phyloP scores from a whole-genome alignment of 1,140 invertebrate genomes.

The Aplysia californica region DNA sequence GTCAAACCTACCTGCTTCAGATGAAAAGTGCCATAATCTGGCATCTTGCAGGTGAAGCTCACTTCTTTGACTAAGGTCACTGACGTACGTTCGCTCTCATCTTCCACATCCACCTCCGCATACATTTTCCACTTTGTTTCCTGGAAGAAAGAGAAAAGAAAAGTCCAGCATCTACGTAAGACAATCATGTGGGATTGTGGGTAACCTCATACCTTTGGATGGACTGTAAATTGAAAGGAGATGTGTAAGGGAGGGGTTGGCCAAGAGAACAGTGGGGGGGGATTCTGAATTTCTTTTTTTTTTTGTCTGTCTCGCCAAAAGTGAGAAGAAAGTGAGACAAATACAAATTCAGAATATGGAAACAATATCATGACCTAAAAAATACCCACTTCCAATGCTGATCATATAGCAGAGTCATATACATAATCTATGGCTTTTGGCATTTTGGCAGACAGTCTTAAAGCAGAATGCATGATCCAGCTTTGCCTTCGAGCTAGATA shows the following conservation, averaged over 20 bases:
- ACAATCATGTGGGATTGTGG: not conserved
- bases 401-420: too few species aligned
- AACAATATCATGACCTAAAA: too few species aligned
- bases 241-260: too few species aligned
- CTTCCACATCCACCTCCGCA: conserved; percentile 63
- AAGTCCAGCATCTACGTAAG: too few species aligned
- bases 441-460: too few species aligned
- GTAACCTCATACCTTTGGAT: not conserved
- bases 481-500: too few species aligned
- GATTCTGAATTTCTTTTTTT: not conserved
- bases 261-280: too few species aligned
- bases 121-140: conserved; percentile 69
- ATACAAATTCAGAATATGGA: too few species aligned
- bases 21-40: conserved; percentile 43
- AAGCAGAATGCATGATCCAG: too few species aligned
- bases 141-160: too few species aligned
- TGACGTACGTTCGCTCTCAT: conserved; percentile 38
- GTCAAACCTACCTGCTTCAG: conserved; percentile 31
- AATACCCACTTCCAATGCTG: too few species aligned
- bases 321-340: not conserved
- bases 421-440: too few species aligned
- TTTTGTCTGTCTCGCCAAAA: not conserved
- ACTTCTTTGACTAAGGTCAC: conserved; percentile 63
- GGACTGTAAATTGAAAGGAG: not conserved
- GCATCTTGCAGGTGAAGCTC: conserved; percentile 50